Base-by-base conservation (phyloP, 2,888 invertebrate genomes). In the Loripinus fragilis region DNA sequence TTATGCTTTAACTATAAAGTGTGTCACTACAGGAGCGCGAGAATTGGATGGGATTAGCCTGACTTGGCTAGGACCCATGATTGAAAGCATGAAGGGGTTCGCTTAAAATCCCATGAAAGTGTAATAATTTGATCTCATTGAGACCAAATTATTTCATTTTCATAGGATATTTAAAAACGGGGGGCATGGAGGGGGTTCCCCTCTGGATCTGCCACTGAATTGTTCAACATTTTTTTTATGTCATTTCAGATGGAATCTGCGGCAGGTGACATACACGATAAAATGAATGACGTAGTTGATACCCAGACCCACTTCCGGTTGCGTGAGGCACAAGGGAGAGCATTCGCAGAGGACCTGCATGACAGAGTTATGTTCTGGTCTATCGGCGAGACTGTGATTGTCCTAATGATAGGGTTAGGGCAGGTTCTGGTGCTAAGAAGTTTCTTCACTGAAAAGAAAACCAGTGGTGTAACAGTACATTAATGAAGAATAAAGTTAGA, bases 301-400 rank as follows among this genome's bases (percentile, higher is more conserved):
- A 97, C 97, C 90, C 99, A 99, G 95, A 99, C 99, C 5, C 98
- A 99, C 94, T 98, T 99, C 94, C 95, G 98, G 79, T 94, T 99
- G 78, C 95, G 98, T 71, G 99, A 99, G 94, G 96, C 98, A 1
- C 98, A 98, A 93, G 97, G 98, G 67, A 96, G 99, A 71, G 98
- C 98, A 92, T 95, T 98, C 75, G 99, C 99, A 0, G 99, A 99
- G 94, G 98, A 98, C 92, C 95, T 99, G 71, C 99, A 99, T 90
- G 97, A 97, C 92, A 95, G 97, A 88, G 99, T 99, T 5, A 87
- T 87, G 78, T 83, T 81, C 52, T 99, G 99, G 98, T 98, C 98
- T 0, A 94, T 97, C 55, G 95, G 97, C 83, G 98, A 99, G 94
- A 97, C 98, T 12, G 89, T 96, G 2, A 96, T 97, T 42, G 96